Percentiles rank a stretch among this genome's conserved stretches.
Evolutionary conservation across 2,888 invertebrate genomes (phyloP).

Genomic region (Macaria notata): DNA sequence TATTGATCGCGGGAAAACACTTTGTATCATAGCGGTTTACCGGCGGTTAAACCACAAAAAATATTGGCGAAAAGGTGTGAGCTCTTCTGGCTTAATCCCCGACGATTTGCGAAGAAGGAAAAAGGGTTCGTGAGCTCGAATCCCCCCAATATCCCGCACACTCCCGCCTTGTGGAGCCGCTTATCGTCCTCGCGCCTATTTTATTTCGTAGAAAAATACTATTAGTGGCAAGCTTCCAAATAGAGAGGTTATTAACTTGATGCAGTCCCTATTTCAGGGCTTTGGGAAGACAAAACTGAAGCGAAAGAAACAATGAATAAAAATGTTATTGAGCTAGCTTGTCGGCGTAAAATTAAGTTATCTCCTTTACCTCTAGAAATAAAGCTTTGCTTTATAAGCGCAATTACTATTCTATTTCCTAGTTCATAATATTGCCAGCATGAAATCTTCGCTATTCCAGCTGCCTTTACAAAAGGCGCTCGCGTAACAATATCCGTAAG

Average conservation of each 20-base stretch:
- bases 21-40: conserved; percentile 68
- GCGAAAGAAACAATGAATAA: too few relatives aligned
- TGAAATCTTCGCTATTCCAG: conserved; percentile 11
- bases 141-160: conserved; percentile 46
- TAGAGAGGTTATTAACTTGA: conserved; percentile 40
- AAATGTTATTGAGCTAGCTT: too few relatives aligned
- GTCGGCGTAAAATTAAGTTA: too few relatives aligned
- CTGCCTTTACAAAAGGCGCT: conserved; percentile 13
- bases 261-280: conserved; percentile 18
- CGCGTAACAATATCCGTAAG: conserved; percentile 24
- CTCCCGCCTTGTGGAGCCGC: conserved; percentile 53
- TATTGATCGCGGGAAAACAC: conserved; percentile 61
- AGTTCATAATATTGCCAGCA: conserved; percentile 7
- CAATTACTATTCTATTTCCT: too few relatives aligned
- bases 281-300: neutral
- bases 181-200: conserved; percentile 67
- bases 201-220: conserved; percentile 64
- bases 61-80: conserved; percentile 75
- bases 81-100: conserved; percentile 72
- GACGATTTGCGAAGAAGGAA: conserved; percentile 78
- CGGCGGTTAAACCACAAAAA: conserved; percentile 68
- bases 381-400: too few relatives aligned
- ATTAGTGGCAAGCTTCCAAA: conserved; percentile 53
- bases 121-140: conserved; percentile 72
- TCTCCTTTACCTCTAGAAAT: too few relatives aligned